Evolutionary conservation across 2,797 vertebrate species (phyloP), one percentile per base, ranked within the genome.

Genomic region (Chrysolophus pictus): DNA sequence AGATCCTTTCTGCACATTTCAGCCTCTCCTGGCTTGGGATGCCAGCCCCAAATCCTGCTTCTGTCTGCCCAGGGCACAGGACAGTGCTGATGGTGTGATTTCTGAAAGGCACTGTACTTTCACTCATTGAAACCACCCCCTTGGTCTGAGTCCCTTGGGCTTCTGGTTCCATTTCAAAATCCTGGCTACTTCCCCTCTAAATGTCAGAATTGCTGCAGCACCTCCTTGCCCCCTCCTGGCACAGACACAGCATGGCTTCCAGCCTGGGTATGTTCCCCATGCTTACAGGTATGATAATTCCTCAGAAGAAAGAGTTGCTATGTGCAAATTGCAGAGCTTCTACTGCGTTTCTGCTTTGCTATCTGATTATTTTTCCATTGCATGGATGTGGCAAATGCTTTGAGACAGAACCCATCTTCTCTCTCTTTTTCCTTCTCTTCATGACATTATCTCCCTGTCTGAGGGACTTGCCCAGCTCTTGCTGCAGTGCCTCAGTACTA

Each of bases 11-110:
- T 9, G 19, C 46, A 46, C 42, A 15, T 9, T 72, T 86, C 67
- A 84, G 58, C 19, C 11, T 0, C 1, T 33, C 33, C 15, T 63
- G 63, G 28, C 59, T n/a, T 2, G 3, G 67, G 18, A 69, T 49
- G 60, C 2, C 6, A 69, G 14, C 16, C 10, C 42, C 51, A 24
- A 46, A 29, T 24, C 18, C 41, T 72, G 73, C 29, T 60, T 19
- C 11, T 47, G 35, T 19, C 44, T 31, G 63, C 7, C 33, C 56
- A 53, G 18, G 29, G 4, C 29, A 81, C 49, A 69, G 22, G 58
- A 71, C 0, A 0, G 44, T 24, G 63, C 31, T 59, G 33, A 68
- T 1, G 4, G 67, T 84, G 5, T 4, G 29, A 51, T 14, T 69
- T 89, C 71, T 74, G 13, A 78, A 74, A 64, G 87, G 23, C 0